Percentiles rank a stretch among this genome's conserved stretches.
phyloP scores from a whole-genome alignment of 2,888 invertebrate species.

The Erynnis tages region DNA sequence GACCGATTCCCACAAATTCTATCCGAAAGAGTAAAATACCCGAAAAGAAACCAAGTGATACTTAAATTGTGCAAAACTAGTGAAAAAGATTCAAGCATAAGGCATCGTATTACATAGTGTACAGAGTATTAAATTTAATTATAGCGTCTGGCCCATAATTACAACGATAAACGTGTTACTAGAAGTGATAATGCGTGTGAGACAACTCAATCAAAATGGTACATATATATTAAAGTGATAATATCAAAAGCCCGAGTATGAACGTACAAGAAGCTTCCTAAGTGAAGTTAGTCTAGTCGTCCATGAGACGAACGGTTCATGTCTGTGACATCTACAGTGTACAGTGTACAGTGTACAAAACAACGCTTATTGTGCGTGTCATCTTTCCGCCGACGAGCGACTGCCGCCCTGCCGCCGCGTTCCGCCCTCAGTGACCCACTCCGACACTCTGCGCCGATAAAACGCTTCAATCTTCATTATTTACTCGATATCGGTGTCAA shows the following conservation, averaged over 20 bases:
- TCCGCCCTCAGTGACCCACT: constrained; percentile 16
- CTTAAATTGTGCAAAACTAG: constrained; percentile 30
- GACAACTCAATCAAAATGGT: constrained; percentile 42
- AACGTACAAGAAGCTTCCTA: constrained; percentile 55
- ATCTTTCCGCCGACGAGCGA: constrained; percentile 19
- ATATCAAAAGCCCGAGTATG: constrained; percentile 33
- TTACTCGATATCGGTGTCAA: too few relatives aligned
- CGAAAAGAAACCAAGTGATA: constrained; percentile 30
- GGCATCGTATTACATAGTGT: constrained; percentile 22
- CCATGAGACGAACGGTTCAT: constrained; percentile 52
- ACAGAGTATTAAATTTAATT: constrained; percentile 10
- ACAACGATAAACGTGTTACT: constrained; percentile 13
- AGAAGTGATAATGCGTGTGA: constrained; percentile 19
- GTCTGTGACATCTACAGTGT: constrained; percentile 64
- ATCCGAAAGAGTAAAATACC: constrained; percentile 43
- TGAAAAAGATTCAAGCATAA: constrained; percentile 32
- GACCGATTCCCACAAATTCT: constrained; percentile 46
- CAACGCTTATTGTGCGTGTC: constrained; percentile 41
- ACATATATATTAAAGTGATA: constrained; percentile 37
- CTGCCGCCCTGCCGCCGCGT: not conserved
- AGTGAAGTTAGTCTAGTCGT: constrained; percentile 58
- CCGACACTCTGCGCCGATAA: not conserved
- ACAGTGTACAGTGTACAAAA: constrained; percentile 68
- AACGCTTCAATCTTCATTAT: too few relatives aligned
- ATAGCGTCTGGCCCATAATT: constrained; percentile 20